Conservation (phyloP, 2,797 vertebrate species). For the Sebastes hopkinsi region DNA sequence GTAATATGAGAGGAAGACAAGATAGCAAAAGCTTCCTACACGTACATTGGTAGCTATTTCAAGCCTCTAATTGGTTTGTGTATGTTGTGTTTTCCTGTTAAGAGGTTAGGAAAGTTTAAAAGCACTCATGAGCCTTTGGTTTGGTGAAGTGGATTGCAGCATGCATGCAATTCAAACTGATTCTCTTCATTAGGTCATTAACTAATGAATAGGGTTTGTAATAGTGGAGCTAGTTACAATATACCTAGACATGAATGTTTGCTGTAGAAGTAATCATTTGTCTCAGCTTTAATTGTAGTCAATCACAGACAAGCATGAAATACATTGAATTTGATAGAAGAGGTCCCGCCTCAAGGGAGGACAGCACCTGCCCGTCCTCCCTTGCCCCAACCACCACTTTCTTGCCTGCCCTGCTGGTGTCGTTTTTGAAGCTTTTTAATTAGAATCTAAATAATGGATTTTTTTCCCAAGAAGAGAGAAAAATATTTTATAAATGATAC, state of each 20-base stretch:
- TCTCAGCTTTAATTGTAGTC: background rate
- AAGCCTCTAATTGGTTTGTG: background rate
- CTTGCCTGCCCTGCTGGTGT: too few relatives aligned
- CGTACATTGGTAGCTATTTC: background rate
- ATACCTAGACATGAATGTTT: background rate
- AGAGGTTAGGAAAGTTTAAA: background rate
- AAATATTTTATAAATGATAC: too few relatives aligned
- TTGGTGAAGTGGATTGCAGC: background rate
- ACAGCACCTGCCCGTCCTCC: too few relatives aligned
- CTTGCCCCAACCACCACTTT: too few relatives aligned
- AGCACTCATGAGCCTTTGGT: background rate
- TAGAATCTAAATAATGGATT: too few relatives aligned
- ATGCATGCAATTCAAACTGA: background rate
- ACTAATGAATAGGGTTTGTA: background rate
- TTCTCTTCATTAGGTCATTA: background rate
- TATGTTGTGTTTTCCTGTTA: conserved; percentile 2
- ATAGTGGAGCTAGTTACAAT: background rate
- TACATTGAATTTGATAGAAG: too few relatives aligned
- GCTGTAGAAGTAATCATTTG: background rate
- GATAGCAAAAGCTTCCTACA: conserved; percentile 21
- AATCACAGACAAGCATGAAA: too few relatives aligned
- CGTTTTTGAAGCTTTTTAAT: too few relatives aligned
- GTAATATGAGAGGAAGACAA: conserved; percentile 26
- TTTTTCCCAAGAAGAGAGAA: too few relatives aligned
- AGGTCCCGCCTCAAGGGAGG: too few relatives aligned